These are phyloP conservation scores for Leptobrachium ailaonicum DNA, from an alignment of 2,113 vertebrate genomes.

Conservation along the genomic window DNA sequence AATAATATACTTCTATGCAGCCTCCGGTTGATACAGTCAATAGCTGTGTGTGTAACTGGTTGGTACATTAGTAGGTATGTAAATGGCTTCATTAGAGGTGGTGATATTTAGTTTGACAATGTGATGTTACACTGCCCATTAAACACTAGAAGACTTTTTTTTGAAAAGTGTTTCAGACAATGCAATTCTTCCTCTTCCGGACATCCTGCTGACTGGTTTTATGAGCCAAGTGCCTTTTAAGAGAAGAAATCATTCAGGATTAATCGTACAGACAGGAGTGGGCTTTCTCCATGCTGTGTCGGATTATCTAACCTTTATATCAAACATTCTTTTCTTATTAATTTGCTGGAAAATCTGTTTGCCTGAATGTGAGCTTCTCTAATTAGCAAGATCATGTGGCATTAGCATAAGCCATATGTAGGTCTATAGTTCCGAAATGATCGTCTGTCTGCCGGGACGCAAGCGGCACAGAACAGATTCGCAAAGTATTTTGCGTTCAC, in stretches of 20 bases:
- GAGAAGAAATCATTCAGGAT: constrained; percentile 61
- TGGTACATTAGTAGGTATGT: too few species aligned
- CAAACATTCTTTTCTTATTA: constrained; percentile 56
- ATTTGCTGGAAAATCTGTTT: constrained; percentile 58
- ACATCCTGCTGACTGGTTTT: constrained; percentile 66
- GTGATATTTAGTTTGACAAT: constrained; percentile 71
- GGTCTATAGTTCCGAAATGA: constrained; percentile 54
- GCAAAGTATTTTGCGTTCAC: not conserved
- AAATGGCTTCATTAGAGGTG: constrained; percentile 49
- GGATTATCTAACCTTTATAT: constrained; percentile 65
- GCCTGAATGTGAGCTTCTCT: constrained; percentile 55
- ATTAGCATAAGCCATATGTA: constrained; percentile 56
- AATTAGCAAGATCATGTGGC: constrained; percentile 60
- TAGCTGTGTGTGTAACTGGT: too few species aligned
- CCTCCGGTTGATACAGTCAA: too few species aligned
- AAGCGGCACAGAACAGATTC: not conserved
- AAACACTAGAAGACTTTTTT: constrained; percentile 67
- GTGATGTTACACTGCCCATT: constrained; percentile 60
- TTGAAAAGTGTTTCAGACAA: constrained; percentile 64
- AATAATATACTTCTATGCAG: too few species aligned
- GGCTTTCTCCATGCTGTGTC: constrained; percentile 57
- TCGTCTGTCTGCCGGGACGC: constrained; percentile 45
- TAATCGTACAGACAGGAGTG: constrained; percentile 55
- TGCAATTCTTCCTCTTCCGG: constrained; percentile 63
- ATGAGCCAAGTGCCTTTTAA: constrained; percentile 66